These are phyloP conservation scores for Bambusicola thoracicus DNA, from an alignment of 2,113 vertebrate species.

Conservation along the genomic window DNA sequence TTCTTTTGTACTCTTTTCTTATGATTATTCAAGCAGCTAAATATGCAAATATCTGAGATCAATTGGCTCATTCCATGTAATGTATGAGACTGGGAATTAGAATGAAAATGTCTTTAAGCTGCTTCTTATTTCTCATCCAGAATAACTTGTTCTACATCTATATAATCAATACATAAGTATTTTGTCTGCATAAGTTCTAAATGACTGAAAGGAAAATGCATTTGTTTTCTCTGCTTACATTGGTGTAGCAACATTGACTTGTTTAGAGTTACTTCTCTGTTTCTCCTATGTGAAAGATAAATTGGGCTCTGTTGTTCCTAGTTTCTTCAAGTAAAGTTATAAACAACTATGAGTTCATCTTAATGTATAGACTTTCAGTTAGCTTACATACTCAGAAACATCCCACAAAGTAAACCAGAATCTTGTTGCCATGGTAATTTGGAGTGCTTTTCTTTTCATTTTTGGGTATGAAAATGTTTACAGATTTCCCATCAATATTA, in stretches of 20 bases:
- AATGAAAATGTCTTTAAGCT: neutral
- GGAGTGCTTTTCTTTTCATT: neutral
- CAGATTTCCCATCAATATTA: neutral
- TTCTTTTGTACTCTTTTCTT: neutral
- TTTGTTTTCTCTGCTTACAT: neutral
- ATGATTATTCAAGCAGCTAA: neutral
- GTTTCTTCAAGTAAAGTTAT: neutral
- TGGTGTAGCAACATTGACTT: neutral
- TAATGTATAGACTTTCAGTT: neutral
- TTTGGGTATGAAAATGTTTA: slow-evolving; percentile 3
- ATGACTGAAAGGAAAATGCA: neutral
- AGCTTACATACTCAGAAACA: neutral
- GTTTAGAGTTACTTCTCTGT: neutral
- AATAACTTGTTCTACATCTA: neutral
- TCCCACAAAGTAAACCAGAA: neutral
- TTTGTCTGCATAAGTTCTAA: neutral
- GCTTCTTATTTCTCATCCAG: neutral
- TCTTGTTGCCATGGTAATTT: neutral
- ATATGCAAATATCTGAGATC: neutral
- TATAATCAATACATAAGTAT: neutral
- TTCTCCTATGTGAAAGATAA: neutral
- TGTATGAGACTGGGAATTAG: neutral
- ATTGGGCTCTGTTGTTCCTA: neutral
- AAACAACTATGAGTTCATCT: neutral
- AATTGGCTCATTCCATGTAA: neutral